Conservation (phyloP, 2,888 invertebrate genomes). For the Rhaphigaster nebulosa region DNA sequence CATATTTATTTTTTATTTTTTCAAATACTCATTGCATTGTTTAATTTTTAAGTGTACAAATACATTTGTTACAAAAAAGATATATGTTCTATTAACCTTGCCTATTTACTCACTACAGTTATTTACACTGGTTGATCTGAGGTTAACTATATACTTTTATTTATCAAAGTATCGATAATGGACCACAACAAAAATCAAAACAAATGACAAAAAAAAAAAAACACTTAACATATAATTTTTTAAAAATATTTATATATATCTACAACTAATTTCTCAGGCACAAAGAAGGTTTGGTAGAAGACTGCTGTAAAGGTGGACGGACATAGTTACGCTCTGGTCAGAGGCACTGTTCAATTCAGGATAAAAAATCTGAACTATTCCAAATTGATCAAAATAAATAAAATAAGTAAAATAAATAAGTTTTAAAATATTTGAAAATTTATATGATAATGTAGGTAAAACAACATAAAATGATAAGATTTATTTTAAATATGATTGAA, state of each 20-base stretch:
- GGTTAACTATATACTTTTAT: background rate
- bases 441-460: background rate
- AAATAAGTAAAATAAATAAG: too few relatives aligned
- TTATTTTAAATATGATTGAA: background rate
- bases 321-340: background rate
- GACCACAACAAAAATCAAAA: background rate
- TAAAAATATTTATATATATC: background rate
- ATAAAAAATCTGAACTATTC: background rate
- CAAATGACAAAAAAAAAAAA: background rate
- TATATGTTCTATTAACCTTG: background rate
- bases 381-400: background rate
- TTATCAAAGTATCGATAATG: background rate
- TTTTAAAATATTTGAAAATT: background rate
- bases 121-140: background rate
- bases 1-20: too few relatives aligned
- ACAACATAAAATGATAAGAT: background rate
- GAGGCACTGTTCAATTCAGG: constrained; percentile 30
- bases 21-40: background rate
- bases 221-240: background rate
- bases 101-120: background rate
- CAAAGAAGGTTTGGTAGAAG: constrained; percentile 48
- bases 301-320: constrained; percentile 44
- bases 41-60: background rate
- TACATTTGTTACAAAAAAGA: too few relatives aligned
- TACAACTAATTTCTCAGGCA: constrained; percentile 13